A percentile compares a stretch with the other conserved stretches of the same genome.
phyloP scores from a whole-genome alignment of 2,888 invertebrate genomes.

The Holacanthella duospinosa region DNA sequence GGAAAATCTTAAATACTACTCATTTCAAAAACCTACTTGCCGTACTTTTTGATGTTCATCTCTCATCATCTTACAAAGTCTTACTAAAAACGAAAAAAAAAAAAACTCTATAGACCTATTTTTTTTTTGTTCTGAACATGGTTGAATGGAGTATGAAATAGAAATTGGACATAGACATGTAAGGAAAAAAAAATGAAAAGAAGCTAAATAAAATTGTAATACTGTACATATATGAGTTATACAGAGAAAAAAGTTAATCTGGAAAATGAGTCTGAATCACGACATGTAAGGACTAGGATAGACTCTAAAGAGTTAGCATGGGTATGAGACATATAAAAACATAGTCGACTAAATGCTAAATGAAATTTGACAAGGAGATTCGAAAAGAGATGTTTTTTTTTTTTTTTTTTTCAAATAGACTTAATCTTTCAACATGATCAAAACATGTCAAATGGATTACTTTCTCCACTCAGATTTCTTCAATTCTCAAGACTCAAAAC shows the following conservation, averaged over 20 bases:
- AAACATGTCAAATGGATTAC: conserved; percentile 8
- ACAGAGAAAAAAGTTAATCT: conserved; percentile 26
- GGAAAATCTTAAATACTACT: no score
- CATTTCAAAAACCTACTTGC: no score
- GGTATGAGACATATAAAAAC: background rate
- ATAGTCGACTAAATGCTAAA: background rate
- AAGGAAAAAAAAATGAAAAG: background rate
- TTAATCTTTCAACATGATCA: background rate
- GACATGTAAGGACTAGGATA: conserved; percentile 21
- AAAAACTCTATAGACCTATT: no score
- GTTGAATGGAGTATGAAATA: no score
- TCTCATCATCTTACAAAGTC: no score
- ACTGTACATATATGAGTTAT: background rate
- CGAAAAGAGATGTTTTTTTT: conserved; percentile 4
- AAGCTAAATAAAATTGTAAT: background rate
- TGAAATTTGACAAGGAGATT: background rate
- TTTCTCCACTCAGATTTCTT: conserved; percentile 7
- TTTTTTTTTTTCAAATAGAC: conserved; percentile 10
- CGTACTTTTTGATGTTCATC: no score
- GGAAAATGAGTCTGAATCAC: conserved; percentile 31
- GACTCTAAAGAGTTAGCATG: background rate
- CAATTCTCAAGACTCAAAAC: no score
- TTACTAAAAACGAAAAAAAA: no score
- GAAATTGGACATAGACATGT: no score
- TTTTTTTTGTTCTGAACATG: no score